Evolutionary conservation across 2,113 vertebrate genomes (phyloP).

Genomic region (Anguilla japonica): DNA sequence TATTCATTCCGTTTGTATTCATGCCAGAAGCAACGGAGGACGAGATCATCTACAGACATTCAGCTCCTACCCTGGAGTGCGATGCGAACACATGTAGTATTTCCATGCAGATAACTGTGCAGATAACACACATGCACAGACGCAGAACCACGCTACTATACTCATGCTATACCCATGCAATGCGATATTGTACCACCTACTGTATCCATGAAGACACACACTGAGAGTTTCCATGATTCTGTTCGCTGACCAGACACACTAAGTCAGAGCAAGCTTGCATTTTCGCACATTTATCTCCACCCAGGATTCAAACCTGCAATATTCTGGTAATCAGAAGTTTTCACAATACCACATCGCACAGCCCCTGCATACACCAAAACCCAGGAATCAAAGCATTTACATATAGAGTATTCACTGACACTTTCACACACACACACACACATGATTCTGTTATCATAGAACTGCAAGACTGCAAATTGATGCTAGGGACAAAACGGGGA

Average conservation of each 20-base stretch:
- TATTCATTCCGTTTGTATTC: conserved; percentile 43
- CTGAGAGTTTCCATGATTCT: too few species aligned
- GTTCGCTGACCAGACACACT: too few species aligned
- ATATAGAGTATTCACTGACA: background rate
- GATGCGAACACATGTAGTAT: background rate
- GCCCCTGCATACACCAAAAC: background rate
- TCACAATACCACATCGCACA: too few species aligned
- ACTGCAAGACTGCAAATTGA: background rate
- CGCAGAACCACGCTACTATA: background rate
- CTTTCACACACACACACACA: background rate
- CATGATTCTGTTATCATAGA: background rate
- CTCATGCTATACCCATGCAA: background rate
- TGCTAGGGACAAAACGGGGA: background rate
- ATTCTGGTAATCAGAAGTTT: too few species aligned
- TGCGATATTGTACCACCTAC: too few species aligned
- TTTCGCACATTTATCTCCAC: too few species aligned
- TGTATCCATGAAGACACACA: too few species aligned
- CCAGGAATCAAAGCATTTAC: background rate
- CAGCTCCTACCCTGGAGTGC: background rate
- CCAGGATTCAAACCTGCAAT: too few species aligned
- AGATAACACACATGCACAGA: conserved; percentile 13
- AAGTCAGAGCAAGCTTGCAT: too few species aligned
- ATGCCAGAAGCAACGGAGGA: conserved; percentile 15
- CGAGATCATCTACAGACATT: background rate
- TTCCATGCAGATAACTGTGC: conserved; percentile 9